A percentile compares a stretch with the other conserved stretches of the same genome.
These are phyloP conservation scores for Pongo abelii DNA, from an alignment of 2,113 vertebrate genomes.

Conservation along the genomic window DNA sequence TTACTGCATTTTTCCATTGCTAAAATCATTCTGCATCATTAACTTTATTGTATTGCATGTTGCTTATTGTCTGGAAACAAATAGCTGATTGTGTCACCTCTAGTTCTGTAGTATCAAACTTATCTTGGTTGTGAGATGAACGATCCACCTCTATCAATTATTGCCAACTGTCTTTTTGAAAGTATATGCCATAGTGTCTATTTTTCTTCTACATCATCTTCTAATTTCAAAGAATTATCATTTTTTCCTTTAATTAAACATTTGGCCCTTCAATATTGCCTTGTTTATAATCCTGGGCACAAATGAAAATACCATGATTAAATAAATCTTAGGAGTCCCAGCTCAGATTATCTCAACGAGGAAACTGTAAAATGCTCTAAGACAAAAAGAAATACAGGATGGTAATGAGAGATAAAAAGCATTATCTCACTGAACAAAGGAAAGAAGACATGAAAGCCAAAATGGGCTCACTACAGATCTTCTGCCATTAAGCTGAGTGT, in stretches of 20 bases:
- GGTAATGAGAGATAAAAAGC: background rate
- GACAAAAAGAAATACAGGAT: slow-evolving; percentile 27
- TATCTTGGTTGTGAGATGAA: background rate
- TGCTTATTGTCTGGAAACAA: background rate
- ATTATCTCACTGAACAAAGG: background rate
- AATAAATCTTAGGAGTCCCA: background rate
- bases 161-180: background rate
- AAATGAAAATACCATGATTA: slow-evolving; percentile 45
- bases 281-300: slow-evolving; percentile 32
- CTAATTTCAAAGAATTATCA: slow-evolving; percentile 36
- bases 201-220: slow-evolving; percentile 2
- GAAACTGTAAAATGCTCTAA: slow-evolving; percentile 13
- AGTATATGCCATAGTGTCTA: background rate
- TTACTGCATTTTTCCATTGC: background rate
- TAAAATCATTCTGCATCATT: background rate
- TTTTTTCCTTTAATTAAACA: slow-evolving; percentile 44
- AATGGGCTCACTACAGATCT: background rate
- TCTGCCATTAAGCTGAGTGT: background rate
- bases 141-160: background rate
- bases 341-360: slow-evolving; percentile 24
- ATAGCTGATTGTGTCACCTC: background rate
- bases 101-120: background rate
- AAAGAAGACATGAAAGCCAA: background rate
- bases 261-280: background rate
- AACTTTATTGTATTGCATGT: background rate